These are phyloP conservation scores for Hemicordylus capensis DNA, from an alignment of 2,113 vertebrate species.

Conservation along the genomic window DNA sequence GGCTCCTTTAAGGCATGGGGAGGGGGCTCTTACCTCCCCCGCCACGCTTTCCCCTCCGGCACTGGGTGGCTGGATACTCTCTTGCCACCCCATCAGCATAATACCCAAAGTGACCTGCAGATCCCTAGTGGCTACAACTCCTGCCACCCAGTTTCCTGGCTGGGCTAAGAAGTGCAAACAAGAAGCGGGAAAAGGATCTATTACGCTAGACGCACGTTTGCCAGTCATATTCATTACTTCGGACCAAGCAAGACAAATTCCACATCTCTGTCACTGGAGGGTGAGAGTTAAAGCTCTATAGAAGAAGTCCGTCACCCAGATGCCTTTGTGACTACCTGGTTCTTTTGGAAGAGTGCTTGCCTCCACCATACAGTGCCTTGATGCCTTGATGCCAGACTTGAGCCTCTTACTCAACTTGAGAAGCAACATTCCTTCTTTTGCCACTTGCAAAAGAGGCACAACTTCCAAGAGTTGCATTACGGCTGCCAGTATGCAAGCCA, in stretches of 20 bases:
- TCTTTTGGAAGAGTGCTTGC: background rate
- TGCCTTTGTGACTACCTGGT: background rate
- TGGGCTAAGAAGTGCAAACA: background rate
- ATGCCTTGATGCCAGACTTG: background rate
- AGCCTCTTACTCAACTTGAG: background rate
- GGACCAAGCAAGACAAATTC: background rate
- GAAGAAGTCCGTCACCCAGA: background rate
- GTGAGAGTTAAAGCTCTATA: background rate
- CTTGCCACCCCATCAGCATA: background rate
- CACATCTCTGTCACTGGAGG: background rate
- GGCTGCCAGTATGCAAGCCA: background rate
- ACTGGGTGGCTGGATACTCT: too few species aligned
- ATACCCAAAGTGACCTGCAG: too few species aligned
- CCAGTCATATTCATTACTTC: too few species aligned
- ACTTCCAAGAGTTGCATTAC: background rate
- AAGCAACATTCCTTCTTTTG: background rate
- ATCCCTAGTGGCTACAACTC: background rate
- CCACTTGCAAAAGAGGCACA: background rate
- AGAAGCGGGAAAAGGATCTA: too few species aligned
- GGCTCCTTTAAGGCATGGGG: too few species aligned
- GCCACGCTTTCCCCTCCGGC: too few species aligned
- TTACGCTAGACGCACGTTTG: background rate
- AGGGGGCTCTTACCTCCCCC: too few species aligned
- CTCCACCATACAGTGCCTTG: background rate
- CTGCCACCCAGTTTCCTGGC: background rate